Evolutionary conservation across 2,797 vertebrate species (phyloP).

Genomic region (Cheracebus regulus): DNA sequence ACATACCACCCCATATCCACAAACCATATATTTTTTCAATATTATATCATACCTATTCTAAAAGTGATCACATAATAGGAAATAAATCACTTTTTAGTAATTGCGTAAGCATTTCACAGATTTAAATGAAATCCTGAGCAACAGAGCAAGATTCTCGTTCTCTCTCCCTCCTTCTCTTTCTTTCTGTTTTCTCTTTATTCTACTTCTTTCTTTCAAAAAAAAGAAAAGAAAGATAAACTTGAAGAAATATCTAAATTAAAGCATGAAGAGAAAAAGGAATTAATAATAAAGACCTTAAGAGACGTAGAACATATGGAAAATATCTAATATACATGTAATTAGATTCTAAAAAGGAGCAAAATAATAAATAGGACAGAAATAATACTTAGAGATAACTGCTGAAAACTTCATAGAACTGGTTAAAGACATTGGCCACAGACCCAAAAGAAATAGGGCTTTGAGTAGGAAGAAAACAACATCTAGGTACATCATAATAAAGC

Average conservation of each 20-base stretch:
- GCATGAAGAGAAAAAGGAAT: neutral
- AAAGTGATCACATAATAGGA: too few species aligned
- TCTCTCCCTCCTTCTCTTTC: too few species aligned
- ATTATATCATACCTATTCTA: too few species aligned
- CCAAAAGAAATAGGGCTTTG: neutral
- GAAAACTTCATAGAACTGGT: neutral
- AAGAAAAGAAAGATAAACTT: slow-evolving; percentile 1
- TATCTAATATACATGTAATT: neutral
- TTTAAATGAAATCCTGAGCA: too few species aligned
- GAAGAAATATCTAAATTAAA: neutral
- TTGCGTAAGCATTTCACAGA: too few species aligned
- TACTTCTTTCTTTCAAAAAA: too few species aligned
- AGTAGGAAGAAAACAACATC: neutral
- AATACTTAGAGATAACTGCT: neutral
- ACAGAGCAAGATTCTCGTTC: too few species aligned
- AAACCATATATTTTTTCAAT: too few species aligned
- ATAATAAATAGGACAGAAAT: neutral
- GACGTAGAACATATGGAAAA: neutral
- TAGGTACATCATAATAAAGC: neutral
- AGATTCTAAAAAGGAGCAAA: neutral
- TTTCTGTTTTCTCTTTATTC: too few species aligned
- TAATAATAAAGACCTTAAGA: neutral
- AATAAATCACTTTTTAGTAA: too few species aligned
- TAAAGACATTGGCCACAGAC: neutral
- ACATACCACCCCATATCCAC: too few species aligned